Conservation (phyloP, 2,113 vertebrate genomes). For the Corythaeola cristata region DNA sequence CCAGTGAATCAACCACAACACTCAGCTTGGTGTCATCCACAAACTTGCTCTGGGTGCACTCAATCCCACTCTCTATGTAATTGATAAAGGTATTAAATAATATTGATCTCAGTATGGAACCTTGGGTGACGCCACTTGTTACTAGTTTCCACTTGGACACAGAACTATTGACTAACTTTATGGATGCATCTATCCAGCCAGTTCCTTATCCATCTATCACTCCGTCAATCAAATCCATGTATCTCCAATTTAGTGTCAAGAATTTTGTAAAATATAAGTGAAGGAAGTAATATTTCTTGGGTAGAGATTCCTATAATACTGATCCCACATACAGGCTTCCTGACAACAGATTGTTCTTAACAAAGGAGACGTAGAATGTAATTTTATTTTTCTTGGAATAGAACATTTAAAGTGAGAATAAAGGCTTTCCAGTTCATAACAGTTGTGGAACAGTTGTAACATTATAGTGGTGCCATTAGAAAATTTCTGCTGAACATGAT, state of each 20-base stretch:
- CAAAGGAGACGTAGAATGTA: neutral
- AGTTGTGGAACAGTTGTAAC: neutral
- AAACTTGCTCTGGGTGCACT: neutral
- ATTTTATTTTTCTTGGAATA: neutral
- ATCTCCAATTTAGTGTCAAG: neutral
- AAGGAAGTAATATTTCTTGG: neutral
- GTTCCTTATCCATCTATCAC: neutral
- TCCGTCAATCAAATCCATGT: neutral
- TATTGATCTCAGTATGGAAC: neutral
- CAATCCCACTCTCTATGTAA: neutral
- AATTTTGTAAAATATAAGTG: neutral
- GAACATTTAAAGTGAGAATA: neutral
- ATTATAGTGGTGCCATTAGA: neutral
- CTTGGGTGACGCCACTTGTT: neutral
- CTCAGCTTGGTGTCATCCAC: neutral
- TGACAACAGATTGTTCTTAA: neutral
- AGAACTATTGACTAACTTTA: neutral
- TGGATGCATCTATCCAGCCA: neutral
- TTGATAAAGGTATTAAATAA: neutral
- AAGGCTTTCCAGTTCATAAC: neutral
- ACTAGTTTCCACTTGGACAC: neutral
- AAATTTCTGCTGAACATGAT: neutral
- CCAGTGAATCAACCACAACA: neutral
- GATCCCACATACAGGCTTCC: neutral
- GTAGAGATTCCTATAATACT: neutral